Conservation (phyloP, 2,113 vertebrate species). For the Zosterops pallidus region DNA sequence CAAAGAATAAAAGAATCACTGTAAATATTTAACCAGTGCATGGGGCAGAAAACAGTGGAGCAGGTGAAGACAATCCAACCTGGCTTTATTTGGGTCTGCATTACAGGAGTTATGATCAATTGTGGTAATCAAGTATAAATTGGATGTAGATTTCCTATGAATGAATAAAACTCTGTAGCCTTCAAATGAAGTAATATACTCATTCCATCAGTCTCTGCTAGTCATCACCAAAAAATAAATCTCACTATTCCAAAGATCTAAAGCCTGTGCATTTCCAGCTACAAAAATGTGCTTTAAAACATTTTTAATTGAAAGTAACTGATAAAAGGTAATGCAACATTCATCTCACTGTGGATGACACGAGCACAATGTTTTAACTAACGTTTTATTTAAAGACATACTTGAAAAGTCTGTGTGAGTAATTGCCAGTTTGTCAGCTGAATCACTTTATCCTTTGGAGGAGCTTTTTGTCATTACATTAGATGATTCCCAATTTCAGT, state of each 20-base stretch:
- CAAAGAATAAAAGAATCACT: neutral
- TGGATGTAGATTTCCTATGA: neutral
- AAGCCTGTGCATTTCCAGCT: conserved; percentile 11
- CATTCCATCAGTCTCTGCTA: neutral
- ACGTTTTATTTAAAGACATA: conserved; percentile 74
- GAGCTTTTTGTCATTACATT: conserved; percentile 70
- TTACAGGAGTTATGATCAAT: neutral
- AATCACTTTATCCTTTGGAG: conserved; percentile 65
- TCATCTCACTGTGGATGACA: conserved; percentile 60
- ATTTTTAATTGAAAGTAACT: conserved; percentile 57
- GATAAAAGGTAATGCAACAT: conserved; percentile 48
- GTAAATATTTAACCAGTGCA: neutral
- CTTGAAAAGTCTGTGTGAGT: conserved; percentile 66
- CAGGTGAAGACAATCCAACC: neutral
- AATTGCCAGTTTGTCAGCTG: conserved; percentile 75
- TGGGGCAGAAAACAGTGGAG: neutral
- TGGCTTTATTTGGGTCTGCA: neutral
- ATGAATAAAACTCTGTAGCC: neutral
- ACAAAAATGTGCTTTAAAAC: neutral
- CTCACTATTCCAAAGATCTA: neutral
- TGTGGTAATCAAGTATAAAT: neutral
- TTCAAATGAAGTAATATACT: neutral
- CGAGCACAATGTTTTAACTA: conserved; percentile 32
- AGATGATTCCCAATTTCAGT: conserved; percentile 59
- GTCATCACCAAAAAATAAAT: neutral